phyloP scores from a whole-genome alignment of 1,140 invertebrate genomes.

The Zaprionus davidi region DNA sequence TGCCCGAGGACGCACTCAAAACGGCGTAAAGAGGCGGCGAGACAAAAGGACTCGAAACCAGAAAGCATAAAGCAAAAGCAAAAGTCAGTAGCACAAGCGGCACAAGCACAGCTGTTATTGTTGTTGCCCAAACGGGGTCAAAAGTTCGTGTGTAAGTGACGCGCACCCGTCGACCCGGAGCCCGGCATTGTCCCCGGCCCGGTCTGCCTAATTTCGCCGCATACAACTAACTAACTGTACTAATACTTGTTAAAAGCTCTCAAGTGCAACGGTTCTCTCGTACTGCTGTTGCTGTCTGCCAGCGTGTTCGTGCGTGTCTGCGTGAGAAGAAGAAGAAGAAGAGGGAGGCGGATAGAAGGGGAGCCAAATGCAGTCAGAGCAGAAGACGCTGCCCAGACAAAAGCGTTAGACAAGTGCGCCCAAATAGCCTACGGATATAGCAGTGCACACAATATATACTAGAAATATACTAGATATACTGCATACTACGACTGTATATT shows the following conservation, averaged over 20 bases:
- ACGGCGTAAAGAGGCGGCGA: conserved; percentile 36
- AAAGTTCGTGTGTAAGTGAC: conserved; percentile 71
- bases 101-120: conserved; percentile 63
- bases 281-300: conserved; percentile 20
- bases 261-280: conserved; percentile 56
- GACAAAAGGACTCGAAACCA: conserved; percentile 39
- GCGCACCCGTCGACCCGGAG: conserved; percentile 17
- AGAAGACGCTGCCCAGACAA: conserved; percentile 58
- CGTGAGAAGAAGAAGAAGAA: conserved; percentile 1
- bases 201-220: conserved; percentile 68
- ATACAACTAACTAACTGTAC: conserved; percentile 53
- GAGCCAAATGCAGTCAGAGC: conserved; percentile 3
- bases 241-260: conserved; percentile 55
- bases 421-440: conserved; percentile 54
- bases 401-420: conserved; percentile 67
- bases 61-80: conserved; percentile 34
- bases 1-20: conserved; percentile 25
- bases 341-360: not conserved
- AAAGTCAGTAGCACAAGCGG: conserved; percentile 39
- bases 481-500: not conserved
- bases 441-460: conserved; percentile 22
- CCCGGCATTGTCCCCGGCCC: not conserved
- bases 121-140: conserved; percentile 67
- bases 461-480: not conserved
- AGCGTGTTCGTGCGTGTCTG: conserved; percentile 21